Evolutionary conservation across 1,140 invertebrate species (phyloP).

Genomic region (Lordiphosa stackelbergi): DNA sequence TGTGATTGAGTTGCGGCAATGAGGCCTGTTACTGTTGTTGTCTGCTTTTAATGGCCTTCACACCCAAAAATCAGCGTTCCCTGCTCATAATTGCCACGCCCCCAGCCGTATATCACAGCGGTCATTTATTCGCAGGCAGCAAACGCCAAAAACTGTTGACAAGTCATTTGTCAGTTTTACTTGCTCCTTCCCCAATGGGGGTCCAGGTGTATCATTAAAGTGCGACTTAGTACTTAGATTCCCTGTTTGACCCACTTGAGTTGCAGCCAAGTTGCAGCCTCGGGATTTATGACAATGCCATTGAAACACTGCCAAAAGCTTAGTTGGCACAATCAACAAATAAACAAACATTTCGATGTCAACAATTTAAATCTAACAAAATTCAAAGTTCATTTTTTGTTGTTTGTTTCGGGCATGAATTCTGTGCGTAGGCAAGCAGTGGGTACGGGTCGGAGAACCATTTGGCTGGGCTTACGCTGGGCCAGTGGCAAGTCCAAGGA

Average conservation of each 20-base stretch:
- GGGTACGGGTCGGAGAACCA: not conserved
- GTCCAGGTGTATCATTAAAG: slow-evolving; percentile 22
- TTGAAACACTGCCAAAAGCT: slow-evolving; percentile 37
- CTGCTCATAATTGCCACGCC: too few species aligned
- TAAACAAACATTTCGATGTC: slow-evolving; percentile 20
- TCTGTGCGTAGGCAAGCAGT: slow-evolving; percentile 20
- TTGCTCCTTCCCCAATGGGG: too few species aligned
- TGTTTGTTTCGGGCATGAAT: slow-evolving; percentile 43
- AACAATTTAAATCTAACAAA: slow-evolving; percentile 19
- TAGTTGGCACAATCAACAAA: slow-evolving; percentile 1
- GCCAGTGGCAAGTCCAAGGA: slow-evolving; percentile 10
- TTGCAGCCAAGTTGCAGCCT: slow-evolving; percentile 17
- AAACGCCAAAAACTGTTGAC: too few species aligned
- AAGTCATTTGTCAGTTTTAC: too few species aligned
- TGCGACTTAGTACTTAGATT: slow-evolving; percentile 1
- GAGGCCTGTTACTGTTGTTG: too few species aligned
- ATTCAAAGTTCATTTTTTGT: slow-evolving; percentile 24
- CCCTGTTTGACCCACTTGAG: slow-evolving; percentile 30
- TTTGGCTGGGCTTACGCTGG: not conserved
- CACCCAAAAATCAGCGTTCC: too few species aligned
- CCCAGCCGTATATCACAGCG: too few species aligned
- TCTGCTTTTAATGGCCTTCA: too few species aligned
- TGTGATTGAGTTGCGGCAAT: too few species aligned
- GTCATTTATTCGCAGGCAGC: too few species aligned
- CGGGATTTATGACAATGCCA: slow-evolving; percentile 28